Percentiles rank a stretch among this genome's conserved stretches.
Conservation (phyloP, 1,140 invertebrate genomes). For the Ectropis grisescens region DNA sequence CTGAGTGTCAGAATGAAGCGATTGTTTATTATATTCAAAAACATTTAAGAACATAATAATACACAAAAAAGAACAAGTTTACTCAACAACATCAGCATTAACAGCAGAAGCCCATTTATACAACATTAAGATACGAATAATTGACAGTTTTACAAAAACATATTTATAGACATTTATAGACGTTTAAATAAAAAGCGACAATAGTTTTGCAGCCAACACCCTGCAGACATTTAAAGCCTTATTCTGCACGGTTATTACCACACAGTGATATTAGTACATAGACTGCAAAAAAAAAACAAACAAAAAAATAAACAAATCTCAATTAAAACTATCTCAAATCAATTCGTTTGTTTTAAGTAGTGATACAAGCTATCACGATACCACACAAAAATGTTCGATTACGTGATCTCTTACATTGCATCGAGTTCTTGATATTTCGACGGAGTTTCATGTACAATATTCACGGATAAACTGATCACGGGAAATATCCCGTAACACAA, state of each 20-base stretch:
- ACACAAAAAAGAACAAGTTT: conserved; percentile 5
- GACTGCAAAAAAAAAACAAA: not conserved
- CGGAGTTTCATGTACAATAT: too few relatives aligned
- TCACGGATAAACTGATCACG: too few relatives aligned
- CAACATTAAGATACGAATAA: conserved; percentile 23
- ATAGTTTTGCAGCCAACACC: conserved; percentile 58
- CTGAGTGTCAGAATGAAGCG: conserved; percentile 6
- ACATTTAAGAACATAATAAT: conserved; percentile 3
- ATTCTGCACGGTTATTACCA: conserved; percentile 33
- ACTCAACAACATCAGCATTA: conserved; percentile 21
- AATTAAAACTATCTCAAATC: too few relatives aligned
- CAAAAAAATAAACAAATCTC: not conserved
- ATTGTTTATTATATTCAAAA: not conserved
- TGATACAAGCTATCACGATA: too few relatives aligned
- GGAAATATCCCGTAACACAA: too few relatives aligned
- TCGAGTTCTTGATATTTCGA: too few relatives aligned
- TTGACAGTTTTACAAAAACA: conserved; percentile 12
- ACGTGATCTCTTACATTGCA: too few relatives aligned
- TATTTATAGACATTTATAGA: conserved; percentile 18
- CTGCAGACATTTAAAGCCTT: conserved; percentile 65
- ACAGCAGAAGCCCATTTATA: conserved; percentile 39
- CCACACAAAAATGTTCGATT: too few relatives aligned
- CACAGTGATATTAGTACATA: conserved; percentile 28
- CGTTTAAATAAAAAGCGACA: too few relatives aligned
- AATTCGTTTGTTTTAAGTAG: too few relatives aligned